Percentiles rank a stretch among this genome's conserved stretches.
phyloP scores from a whole-genome alignment of 2,113 vertebrate species.

The Ariopsis seemanni region DNA sequence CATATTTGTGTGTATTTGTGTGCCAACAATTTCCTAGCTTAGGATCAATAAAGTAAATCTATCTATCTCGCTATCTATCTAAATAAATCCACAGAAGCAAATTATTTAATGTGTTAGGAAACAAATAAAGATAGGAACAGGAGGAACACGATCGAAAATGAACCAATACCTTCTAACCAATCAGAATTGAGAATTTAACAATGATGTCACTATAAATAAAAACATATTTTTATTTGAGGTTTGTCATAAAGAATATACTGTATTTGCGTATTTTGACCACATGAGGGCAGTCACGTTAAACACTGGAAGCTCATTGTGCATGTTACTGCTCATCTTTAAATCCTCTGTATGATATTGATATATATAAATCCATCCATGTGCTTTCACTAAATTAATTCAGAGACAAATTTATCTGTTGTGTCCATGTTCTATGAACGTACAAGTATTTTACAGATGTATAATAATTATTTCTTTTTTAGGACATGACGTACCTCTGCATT shows the following conservation, averaged over 20 bases:
- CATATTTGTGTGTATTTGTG: no score
- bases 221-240: no score
- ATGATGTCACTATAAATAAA: not conserved
- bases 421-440: not conserved
- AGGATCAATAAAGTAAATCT: no score
- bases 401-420: not conserved
- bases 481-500: conserved; percentile 85
- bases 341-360: no score
- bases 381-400: not conserved
- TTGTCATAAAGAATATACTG: not conserved
- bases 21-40: no score
- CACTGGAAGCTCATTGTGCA: not conserved
- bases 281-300: conserved; percentile 62
- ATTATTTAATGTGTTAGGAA: not conserved
- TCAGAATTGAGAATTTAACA: not conserved
- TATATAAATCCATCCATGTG: not conserved
- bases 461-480: conserved; percentile 66
- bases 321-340: not conserved
- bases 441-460: not conserved
- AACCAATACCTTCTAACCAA: not conserved
- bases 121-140: not conserved
- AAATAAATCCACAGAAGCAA: not conserved
- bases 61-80: no score
- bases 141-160: not conserved
- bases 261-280: conserved; percentile 53